Evolutionary conservation across 2,888 invertebrate species (phyloP).

Genomic region (Syritta pipiens): DNA sequence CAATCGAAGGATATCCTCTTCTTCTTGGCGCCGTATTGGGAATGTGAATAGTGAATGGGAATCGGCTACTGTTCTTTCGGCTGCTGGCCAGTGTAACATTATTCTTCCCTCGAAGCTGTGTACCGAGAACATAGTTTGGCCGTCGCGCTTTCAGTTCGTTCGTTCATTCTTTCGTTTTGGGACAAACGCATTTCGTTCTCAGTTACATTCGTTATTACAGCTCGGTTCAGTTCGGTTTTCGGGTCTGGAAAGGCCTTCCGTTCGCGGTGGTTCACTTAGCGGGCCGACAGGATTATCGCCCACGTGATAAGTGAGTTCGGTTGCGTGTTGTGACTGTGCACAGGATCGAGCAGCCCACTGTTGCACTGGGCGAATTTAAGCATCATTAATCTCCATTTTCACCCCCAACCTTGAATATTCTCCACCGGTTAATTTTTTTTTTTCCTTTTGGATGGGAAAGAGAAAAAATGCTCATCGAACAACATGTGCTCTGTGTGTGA

Average conservation of each 20-base stretch:
- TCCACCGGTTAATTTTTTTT: slow-evolving; percentile 27
- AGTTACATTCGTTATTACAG: too few species aligned
- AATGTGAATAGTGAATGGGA: slow-evolving; percentile 50
- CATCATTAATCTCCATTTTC: too few species aligned
- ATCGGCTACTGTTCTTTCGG: slow-evolving; percentile 60
- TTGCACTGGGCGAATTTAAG: too few species aligned
- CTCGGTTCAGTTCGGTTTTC: slow-evolving; percentile 21
- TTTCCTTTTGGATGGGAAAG: slow-evolving; percentile 25
- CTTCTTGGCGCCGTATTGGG: slow-evolving; percentile 46
- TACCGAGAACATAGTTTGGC: slow-evolving; percentile 38
- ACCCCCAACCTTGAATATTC: slow-evolving; percentile 56
- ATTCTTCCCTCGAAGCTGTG: slow-evolving; percentile 61
- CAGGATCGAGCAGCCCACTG: too few species aligned
- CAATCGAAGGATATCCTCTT: slow-evolving; percentile 58
- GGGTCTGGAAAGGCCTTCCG: neutral
- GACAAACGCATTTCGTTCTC: too few species aligned
- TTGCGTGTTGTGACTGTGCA: neutral
- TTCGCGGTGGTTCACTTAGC: neutral
- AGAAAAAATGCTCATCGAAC: slow-evolving; percentile 39
- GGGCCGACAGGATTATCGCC: neutral
- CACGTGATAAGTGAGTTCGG: slow-evolving; percentile 1
- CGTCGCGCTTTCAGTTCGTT: slow-evolving; percentile 34
- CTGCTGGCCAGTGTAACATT: slow-evolving; percentile 61
- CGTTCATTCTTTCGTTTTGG: slow-evolving; percentile 17
- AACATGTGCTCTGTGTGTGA: slow-evolving; percentile 57